Percentiles rank a stretch among this genome's conserved stretches.
Conservation (phyloP, 2,113 vertebrate species). For the Pomatostomus ruficeps region DNA sequence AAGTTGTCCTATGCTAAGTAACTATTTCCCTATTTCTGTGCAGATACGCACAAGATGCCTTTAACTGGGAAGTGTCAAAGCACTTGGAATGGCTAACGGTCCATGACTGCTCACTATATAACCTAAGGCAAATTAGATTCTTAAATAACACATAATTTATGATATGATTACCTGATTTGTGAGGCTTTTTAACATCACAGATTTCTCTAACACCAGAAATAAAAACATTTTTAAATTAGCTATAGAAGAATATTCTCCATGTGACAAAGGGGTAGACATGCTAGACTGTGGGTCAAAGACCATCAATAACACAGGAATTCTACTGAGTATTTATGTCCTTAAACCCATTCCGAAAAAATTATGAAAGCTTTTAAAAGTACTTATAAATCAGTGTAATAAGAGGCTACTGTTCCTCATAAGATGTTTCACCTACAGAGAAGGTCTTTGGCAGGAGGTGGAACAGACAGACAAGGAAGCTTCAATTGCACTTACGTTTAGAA, state of each 20-base stretch:
- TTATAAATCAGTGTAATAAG: neutral
- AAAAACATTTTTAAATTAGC: neutral
- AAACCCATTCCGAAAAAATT: neutral
- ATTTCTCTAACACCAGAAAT: neutral
- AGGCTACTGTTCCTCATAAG: neutral
- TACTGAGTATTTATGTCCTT: neutral
- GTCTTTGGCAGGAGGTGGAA: neutral
- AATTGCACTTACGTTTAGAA: neutral
- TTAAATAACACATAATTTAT: neutral
- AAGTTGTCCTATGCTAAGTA: neutral
- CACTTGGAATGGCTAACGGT: neutral
- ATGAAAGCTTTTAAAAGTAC: neutral
- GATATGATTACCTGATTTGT: neutral
- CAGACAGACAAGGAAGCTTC: neutral
- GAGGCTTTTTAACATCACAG: neutral
- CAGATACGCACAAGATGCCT: neutral
- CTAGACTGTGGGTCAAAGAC: neutral
- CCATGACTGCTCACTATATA: neutral
- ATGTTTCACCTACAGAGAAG: neutral
- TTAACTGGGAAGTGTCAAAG: neutral
- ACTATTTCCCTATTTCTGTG: neutral
- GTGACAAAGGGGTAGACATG: neutral
- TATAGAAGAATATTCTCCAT: neutral
- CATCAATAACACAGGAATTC: neutral
- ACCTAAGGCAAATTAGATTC: neutral